Evolutionary conservation across 2,888 invertebrate genomes (phyloP).

Genomic region (Caenorhabditis imperialis): DNA sequence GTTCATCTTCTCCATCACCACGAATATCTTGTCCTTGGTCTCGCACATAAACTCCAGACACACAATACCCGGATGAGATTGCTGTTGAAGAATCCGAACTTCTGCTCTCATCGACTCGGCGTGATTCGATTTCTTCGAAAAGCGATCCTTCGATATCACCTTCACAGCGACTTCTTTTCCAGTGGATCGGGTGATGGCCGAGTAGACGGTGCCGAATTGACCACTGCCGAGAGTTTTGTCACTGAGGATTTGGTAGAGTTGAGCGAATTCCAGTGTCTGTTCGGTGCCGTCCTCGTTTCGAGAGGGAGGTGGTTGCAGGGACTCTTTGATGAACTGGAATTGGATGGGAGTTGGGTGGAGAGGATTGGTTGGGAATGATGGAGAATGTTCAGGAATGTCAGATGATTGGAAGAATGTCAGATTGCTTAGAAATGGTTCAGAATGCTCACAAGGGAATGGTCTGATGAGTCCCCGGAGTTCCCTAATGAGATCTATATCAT

Average conservation of each 20-base stretch:
- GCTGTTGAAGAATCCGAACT: constrained; percentile 69
- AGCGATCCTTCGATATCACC: constrained; percentile 77
- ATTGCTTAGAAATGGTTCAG: too few species aligned
- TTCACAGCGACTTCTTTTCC: constrained; percentile 78
- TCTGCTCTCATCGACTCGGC: constrained; percentile 76
- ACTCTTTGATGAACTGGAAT: constrained; percentile 65
- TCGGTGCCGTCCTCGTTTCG: constrained; percentile 72
- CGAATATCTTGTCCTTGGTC: constrained; percentile 96
- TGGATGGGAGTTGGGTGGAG: too few species aligned
- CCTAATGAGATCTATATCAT: too few species aligned
- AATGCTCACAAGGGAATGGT: too few species aligned
- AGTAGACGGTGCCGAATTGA: constrained; percentile 98
- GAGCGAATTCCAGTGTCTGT: constrained; percentile 75
- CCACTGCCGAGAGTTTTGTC: constrained; percentile 98
- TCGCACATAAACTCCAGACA: constrained; percentile 98
- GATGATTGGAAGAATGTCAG: too few species aligned
- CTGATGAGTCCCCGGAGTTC: too few species aligned
- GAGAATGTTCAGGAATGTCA: too few species aligned
- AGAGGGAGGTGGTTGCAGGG: constrained; percentile 71
- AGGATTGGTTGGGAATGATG: too few species aligned
- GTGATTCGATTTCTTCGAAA: constrained; percentile 69
- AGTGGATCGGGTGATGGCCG: constrained; percentile 82
- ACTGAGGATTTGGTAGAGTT: constrained; percentile 82
- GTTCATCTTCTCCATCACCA: constrained; percentile 98
- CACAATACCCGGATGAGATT: constrained; percentile 82